Evolutionary conservation across 2,888 invertebrate species (phyloP), one percentile per base, ranked within the genome.

Genomic region (Stenichneumon culpator): DNA sequence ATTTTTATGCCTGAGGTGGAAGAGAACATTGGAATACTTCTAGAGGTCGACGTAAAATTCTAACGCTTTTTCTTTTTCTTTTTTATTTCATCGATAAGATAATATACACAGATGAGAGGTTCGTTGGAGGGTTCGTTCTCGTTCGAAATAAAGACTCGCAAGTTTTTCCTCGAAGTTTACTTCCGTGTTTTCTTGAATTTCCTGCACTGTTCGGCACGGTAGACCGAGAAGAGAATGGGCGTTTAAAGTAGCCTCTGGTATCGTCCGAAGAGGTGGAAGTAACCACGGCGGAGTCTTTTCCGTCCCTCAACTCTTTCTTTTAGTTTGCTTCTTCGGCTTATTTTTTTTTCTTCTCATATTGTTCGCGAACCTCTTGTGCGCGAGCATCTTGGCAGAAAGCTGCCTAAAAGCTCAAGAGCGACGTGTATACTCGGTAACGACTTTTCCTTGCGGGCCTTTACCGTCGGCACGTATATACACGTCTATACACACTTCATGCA

Each of bases 361-460:
- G 83, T 86, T 84, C 80, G 63, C 70, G 83, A 72, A 82, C 80
- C 80, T 70, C 75, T 86, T 82, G 79, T 60, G 73, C 28, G 70
- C 79, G 63, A 83, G 73, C 79, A 80, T 83, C 79, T 80, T 72
- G 75, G 75, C 72, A 75, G 80, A 83, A 82, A 79, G 74, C 82
- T 79, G 82, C 67, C 85, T 82, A 82, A 85, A 85, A 85, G 82
- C 82, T 79, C 68, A 67, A 54, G 25, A 75, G 72, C 72, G 22
- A 68, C 67, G 57, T 79, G 75, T 79, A 75, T 70, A 47, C 78
- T 57, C 65, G 44, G 52, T 85, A 85, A 85, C 82, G 82, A 79
- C 70, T 79, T 79, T 82, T 79, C 47, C 75, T 67, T 11, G 44
- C 67, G 36, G 73, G 63, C 25, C 75, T 79, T 69, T 54, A 70